Percentiles rank a stretch among this genome's conserved stretches.
These are phyloP conservation scores for Toxotes chatareus DNA, from an alignment of 2,113 vertebrate genomes.

Conservation along the genomic window DNA sequence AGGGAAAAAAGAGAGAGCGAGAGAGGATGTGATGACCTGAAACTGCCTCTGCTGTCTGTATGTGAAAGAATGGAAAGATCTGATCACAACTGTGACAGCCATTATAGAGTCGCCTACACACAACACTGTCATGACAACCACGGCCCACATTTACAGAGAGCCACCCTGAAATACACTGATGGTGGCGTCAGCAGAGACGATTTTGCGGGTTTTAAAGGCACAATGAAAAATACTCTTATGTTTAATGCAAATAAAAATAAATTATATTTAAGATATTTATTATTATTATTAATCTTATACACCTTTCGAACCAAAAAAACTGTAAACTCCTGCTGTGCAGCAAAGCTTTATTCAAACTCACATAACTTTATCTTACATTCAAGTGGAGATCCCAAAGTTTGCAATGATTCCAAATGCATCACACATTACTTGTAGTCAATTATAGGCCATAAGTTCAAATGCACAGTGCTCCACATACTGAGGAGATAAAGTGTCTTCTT, in stretches of 20 bases:
- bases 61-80: conserved; percentile 50
- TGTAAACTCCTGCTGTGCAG: background rate
- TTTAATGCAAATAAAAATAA: background rate
- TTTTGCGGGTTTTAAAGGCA: background rate
- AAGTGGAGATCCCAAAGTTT: background rate
- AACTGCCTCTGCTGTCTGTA: conserved; percentile 37
- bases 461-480: background rate
- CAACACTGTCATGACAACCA: conserved; percentile 3
- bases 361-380: background rate
- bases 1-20: conserved; percentile 2
- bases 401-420: background rate
- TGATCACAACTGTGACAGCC: conserved; percentile 25
- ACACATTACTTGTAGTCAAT: background rate
- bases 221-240: background rate
- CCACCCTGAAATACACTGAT: background rate
- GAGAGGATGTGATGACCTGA: conserved; percentile 30
- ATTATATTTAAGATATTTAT: conserved; percentile 1
- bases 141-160: background rate
- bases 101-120: conserved; percentile 28
- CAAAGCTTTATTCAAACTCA: background rate
- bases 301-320: background rate
- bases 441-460: background rate
- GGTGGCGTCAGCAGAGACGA: background rate
- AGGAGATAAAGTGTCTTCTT: background rate
- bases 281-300: background rate